Percentiles rank a stretch among this genome's conserved stretches.
phyloP scores from a whole-genome alignment of 2,797 vertebrate genomes.

The Urosaurus nigricauda region DNA sequence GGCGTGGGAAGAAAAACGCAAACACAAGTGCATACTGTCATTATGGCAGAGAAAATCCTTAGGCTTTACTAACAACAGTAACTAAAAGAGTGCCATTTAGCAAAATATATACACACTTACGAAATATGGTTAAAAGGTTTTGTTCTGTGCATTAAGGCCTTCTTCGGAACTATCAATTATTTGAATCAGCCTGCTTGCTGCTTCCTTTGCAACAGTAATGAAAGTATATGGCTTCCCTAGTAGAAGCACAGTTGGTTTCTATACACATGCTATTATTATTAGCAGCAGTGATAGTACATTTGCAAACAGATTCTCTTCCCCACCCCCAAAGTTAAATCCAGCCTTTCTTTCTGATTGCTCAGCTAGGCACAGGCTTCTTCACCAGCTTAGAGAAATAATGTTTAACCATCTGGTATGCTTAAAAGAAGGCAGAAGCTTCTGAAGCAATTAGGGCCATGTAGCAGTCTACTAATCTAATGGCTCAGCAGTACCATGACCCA shows the following conservation, averaged over 20 bases:
- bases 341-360: conserved; percentile 54
- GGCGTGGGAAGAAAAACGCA: background rate
- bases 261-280: conserved; percentile 19
- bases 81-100: background rate
- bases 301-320: conserved; percentile 40
- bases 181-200: background rate
- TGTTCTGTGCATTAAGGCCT: accelerated
- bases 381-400: conserved; percentile 39
- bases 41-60: background rate
- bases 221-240: background rate
- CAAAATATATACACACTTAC: background rate
- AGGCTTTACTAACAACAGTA: background rate
- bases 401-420: conserved; percentile 62
- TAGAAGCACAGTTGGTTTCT: conserved; percentile 33
- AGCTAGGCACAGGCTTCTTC: conserved; percentile 40
- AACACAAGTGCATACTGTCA: background rate
- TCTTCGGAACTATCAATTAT: conserved; percentile 26
- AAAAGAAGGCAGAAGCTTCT: conserved; percentile 64
- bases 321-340: conserved; percentile 10
- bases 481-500: conserved; percentile 58
- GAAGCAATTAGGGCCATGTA: conserved; percentile 68
- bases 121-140: background rate
- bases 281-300: conserved; percentile 39
- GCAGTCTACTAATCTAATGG: conserved; percentile 68
- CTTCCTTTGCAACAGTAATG: conserved; percentile 7